A percentile compares a stretch with the other conserved stretches of the same genome.
These are phyloP conservation scores for roundworm (Caenorhabditis elegans) DNA, from an alignment of 1,140 invertebrate species.

Conservation along the genomic window WBcel235 BX284602.5:7532501-7533000, in stretches of 20 bases:
- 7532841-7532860: background rate
- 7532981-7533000: slow-evolving; percentile 41
- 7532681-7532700: slow-evolving; percentile 58
- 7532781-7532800: background rate
- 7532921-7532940: slow-evolving; percentile 54
- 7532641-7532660: slow-evolving; percentile 45
- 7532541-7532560: slow-evolving; percentile 52
- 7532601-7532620: slow-evolving; percentile 52
- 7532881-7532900: slow-evolving; percentile 33
- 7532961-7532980: slow-evolving; percentile 58
- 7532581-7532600: slow-evolving; percentile 50
- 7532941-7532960: slow-evolving; percentile 54
- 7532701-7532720: slow-evolving; percentile 26
- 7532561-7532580: slow-evolving; percentile 44
- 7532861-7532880: slow-evolving; percentile 1
- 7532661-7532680: slow-evolving; percentile 44
- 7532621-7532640: slow-evolving; percentile 48
- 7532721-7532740: slow-evolving; percentile 43
- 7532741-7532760: slow-evolving; percentile 48
- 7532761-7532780: slow-evolving; percentile 46
- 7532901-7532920: slow-evolving; percentile 54
- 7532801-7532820: too few species aligned
- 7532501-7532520: slow-evolving; percentile 49
- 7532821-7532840: background rate
- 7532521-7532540: slow-evolving; percentile 49